These are phyloP conservation scores for Aricia agestis DNA, from an alignment of 1,140 invertebrate genomes.

Conservation along the genomic window DNA sequence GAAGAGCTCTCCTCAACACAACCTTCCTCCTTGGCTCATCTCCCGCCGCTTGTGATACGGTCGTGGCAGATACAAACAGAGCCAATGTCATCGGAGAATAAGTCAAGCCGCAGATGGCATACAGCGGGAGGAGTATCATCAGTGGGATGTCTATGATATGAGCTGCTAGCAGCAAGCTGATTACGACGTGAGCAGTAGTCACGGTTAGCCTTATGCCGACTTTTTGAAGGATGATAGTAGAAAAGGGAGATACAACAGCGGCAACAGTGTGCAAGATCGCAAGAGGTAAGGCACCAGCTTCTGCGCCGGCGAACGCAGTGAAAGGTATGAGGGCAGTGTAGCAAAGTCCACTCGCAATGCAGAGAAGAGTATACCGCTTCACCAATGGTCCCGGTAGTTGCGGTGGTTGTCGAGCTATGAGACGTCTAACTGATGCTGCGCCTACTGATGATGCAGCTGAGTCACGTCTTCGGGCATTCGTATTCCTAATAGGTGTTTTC, in stretches of 20 bases:
- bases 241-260: conserved; percentile 79
- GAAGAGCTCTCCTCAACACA: conserved; percentile 56
- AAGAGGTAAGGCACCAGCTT: conserved; percentile 73
- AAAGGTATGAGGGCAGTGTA: conserved; percentile 59
- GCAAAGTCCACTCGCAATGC: conserved; percentile 72
- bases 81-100: conserved; percentile 75
- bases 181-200: conserved; percentile 41
- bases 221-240: conserved; percentile 76
- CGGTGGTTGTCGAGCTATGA: conserved; percentile 71
- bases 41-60: conserved; percentile 59
- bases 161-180: conserved; percentile 49
- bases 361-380: conserved; percentile 63
- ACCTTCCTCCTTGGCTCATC: conserved; percentile 62
- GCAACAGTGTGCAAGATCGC: conserved; percentile 76
- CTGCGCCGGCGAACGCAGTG: conserved; percentile 61
- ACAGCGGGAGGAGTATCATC: conserved; percentile 75
- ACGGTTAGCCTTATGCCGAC: conserved; percentile 52
- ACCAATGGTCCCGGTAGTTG: conserved; percentile 74
- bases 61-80: conserved; percentile 74
- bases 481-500: conserved; percentile 36
- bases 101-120: conserved; percentile 79
- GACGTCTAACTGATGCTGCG: conserved; percentile 80
- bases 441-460: conserved; percentile 82
- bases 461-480: conserved; percentile 74
- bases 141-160: conserved; percentile 54